Conservation (phyloP, 2,113 vertebrate genomes). For the Mesocricetus auratus region DNA sequence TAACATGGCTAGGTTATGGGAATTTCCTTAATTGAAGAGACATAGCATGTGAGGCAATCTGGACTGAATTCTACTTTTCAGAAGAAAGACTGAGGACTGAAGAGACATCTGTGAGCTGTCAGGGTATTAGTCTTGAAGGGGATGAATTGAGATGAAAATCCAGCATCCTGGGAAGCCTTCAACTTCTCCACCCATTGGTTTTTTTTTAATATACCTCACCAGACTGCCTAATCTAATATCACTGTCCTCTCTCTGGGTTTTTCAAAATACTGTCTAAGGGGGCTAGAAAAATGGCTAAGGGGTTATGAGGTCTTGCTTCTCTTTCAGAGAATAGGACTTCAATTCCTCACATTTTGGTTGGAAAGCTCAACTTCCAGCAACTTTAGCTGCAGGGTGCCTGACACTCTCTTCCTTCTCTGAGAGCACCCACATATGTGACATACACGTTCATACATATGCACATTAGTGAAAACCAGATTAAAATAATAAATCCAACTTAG, state of each 20-base stretch:
- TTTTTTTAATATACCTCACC: no score
- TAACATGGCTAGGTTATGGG: neutral
- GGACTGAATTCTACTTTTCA: neutral
- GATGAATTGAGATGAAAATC: neutral
- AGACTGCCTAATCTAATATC: neutral
- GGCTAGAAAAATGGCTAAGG: neutral
- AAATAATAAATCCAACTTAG: neutral
- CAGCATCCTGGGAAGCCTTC: neutral
- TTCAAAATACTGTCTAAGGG: neutral
- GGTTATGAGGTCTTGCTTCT: neutral
- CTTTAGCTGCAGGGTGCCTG: neutral
- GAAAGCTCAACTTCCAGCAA: no score
- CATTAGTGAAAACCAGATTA: neutral
- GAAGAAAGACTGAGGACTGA: neutral
- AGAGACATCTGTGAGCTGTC: neutral
- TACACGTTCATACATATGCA: neutral
- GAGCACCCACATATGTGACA: neutral
- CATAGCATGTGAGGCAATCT: neutral
- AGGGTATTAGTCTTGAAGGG: neutral
- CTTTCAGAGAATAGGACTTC: neutral
- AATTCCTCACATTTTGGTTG: no score
- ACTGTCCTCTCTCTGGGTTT: neutral
- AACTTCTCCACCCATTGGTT: accelerated
- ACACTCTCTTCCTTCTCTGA: neutral
- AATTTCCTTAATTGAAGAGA: neutral